These are phyloP conservation scores for Muscidifurax raptorellus DNA, from an alignment of 1,140 invertebrate genomes.

Conservation along the genomic window DNA sequence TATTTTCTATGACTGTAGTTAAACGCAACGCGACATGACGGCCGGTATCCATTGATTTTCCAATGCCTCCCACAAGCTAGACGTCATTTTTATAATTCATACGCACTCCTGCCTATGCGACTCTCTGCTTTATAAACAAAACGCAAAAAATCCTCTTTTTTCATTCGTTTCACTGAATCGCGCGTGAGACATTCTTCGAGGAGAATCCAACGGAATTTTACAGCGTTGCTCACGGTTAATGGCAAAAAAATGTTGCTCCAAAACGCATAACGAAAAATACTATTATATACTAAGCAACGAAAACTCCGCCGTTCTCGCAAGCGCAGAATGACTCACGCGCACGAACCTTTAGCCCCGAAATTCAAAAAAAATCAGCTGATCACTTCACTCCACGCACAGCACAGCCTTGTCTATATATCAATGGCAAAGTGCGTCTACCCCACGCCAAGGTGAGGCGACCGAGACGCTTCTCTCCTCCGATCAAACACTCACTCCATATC, in stretches of 20 bases:
- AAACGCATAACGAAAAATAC: too few species aligned
- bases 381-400: not conserved
- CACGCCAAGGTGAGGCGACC: not conserved
- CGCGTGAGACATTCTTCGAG: not conserved
- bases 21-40: slow-evolving; percentile 7
- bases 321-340: not conserved
- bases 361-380: not conserved
- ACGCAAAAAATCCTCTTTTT: slow-evolving; percentile 3
- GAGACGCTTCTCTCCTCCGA: not conserved
- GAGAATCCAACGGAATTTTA: not conserved
- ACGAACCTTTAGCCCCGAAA: not conserved
- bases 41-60: slow-evolving; percentile 1
- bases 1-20: slow-evolving; percentile 14
- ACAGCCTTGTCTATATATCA: not conserved
- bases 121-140: slow-evolving; percentile 41
- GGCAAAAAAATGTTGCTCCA: too few species aligned
- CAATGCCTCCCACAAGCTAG: not conserved
- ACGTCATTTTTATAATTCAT: not conserved
- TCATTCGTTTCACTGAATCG: not conserved
- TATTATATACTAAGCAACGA: too few species aligned
- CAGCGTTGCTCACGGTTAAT: too few species aligned
- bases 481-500: not conserved
- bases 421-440: not conserved
- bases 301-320: too few species aligned
- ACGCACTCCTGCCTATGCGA: not conserved